Evolutionary conservation across 2,797 vertebrate genomes (phyloP), one percentile per base, ranked within the genome.

Genomic region (Pogoniulus pusillus): DNA sequence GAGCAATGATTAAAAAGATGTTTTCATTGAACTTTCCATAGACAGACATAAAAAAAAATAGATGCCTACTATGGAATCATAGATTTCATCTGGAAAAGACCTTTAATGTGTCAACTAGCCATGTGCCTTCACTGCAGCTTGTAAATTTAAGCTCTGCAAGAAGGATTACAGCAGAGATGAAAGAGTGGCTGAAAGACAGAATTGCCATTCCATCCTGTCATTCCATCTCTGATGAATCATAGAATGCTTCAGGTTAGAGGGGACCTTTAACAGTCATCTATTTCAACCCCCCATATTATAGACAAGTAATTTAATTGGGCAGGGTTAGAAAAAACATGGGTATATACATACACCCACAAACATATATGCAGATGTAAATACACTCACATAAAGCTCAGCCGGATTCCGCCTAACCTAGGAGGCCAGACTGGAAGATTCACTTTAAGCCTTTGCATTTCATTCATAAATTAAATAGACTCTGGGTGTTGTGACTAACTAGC

Each of bases 381-480:
- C 22, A 27, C 22, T 70, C 45, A 29, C 1, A 70, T 12, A 85
- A 81, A 88, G 66, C 57, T 76, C 64, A 84, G 68, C 62, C 41
- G 91, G 89, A 91, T 73, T 66, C 60, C 65, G 79, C 29, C 26
- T 65, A 77, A 91, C 83, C 37, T 71, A 84, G 22, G 66, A 82
- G 95, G 65, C 17, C 22, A 4, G 39, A 87, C 47, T 82, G 64
- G 82, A 89, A 90, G 55, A 69, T 64, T 54, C 49, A 65, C 60
- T 94, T 82, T 62, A 75, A 69, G 65, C 12, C 70, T 92, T 66
- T 70, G 49, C 60, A 63, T 87, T 87, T 90, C 86, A 73, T 77
- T 87, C 53, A 86, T 70, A 85, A 89, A 84, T 81, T 71, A 81
- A 89, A 73, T 51, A 83, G 60, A 32, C 29, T 26, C n/a, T 29